Conservation (phyloP, 2,888 invertebrate genomes). For the Cactoblastis cactorum region DNA sequence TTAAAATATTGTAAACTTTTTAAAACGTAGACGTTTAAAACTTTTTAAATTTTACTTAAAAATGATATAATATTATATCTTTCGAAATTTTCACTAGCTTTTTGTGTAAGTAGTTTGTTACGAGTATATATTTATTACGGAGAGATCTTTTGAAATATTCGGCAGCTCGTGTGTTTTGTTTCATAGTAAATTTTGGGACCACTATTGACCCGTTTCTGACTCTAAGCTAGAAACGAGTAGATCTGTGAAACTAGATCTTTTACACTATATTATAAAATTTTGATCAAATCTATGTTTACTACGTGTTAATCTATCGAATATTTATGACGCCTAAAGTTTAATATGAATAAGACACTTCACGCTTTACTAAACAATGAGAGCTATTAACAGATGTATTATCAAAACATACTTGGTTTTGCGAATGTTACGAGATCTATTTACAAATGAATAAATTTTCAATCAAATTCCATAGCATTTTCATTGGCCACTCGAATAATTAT, state of each 20-base stretch:
- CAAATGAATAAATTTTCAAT: constrained; percentile 72
- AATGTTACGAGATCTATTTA: constrained; percentile 68
- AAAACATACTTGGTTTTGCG: constrained; percentile 49
- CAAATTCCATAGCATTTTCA: constrained; percentile 71
- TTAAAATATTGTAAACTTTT: constrained; percentile 42
- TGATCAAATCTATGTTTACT: constrained; percentile 25
- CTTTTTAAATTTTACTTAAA: constrained; percentile 42
- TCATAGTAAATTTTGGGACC: constrained; percentile 78
- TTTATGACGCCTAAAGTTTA: constrained; percentile 59
- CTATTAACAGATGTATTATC: constrained; percentile 42
- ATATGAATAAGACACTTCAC: constrained; percentile 62
- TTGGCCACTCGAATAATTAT: constrained; percentile 57
- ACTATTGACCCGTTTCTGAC: constrained; percentile 53
- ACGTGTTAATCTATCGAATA: constrained; percentile 24
- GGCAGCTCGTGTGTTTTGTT: constrained; percentile 64
- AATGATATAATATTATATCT: constrained; percentile 19
- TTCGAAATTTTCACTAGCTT: constrained; percentile 51
- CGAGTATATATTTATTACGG: constrained; percentile 34
- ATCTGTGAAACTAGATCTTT: constrained; percentile 33
- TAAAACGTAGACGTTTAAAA: constrained; percentile 46
- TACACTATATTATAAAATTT: constrained; percentile 23
- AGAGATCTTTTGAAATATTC: constrained; percentile 35
- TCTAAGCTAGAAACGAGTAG: constrained; percentile 38
- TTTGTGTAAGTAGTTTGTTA: constrained; percentile 55
- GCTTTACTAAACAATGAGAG: constrained; percentile 41